Evolutionary conservation across 2,797 vertebrate species (phyloP).

Genomic region (Parauchenoglanis ngamensis): DNA sequence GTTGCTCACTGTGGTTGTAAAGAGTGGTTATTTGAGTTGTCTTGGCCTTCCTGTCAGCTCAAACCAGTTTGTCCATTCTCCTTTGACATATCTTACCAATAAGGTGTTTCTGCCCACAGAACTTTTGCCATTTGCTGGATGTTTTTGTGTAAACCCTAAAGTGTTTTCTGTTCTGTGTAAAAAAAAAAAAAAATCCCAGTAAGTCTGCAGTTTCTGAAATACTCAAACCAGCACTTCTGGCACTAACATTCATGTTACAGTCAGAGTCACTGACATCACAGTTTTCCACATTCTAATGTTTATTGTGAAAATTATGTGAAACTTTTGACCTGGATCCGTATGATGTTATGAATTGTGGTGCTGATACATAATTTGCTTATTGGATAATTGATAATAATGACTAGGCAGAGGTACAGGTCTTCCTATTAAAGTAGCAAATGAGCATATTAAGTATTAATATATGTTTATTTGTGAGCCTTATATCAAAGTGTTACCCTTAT

Average conservation of each 20-base stretch:
- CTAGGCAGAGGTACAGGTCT: not conserved
- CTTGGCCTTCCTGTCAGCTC: not conserved
- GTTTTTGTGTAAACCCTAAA: not conserved
- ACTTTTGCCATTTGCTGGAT: not conserved
- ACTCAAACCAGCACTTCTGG: not conserved
- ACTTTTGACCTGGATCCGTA: not conserved
- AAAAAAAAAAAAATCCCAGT: not conserved
- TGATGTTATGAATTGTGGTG: not conserved
- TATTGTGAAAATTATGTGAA: not conserved
- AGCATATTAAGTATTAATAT: not conserved
- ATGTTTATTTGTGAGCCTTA: not conserved
- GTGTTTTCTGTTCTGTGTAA: not conserved
- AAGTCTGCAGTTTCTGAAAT: not conserved
- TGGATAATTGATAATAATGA: not conserved
- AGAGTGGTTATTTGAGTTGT: not conserved
- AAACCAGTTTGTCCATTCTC: not conserved
- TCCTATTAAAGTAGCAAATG: not conserved
- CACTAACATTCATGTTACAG: not conserved
- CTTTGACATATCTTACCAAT: not conserved
- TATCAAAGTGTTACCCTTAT: not conserved
- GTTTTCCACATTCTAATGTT: not conserved
- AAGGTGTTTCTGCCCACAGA: not conserved
- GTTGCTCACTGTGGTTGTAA: not conserved
- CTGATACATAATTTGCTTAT: not conserved
- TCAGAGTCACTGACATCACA: not conserved